phyloP scores from a whole-genome alignment of 1,140 invertebrate species.

The Lepidurus arcticus region DNA sequence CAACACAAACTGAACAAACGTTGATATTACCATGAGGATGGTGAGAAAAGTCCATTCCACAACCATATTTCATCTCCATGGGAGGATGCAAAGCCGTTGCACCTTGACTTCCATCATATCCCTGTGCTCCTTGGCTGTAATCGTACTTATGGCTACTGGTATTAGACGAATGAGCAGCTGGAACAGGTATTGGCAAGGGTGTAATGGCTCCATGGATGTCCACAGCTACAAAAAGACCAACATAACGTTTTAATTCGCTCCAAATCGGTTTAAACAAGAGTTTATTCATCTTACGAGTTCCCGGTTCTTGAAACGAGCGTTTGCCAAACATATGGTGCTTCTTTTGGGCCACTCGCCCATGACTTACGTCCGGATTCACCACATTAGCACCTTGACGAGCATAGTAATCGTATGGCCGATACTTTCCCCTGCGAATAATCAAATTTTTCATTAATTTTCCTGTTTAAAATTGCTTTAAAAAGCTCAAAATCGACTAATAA shows the following conservation, averaged over 20 bases:
- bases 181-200: constrained; percentile 46
- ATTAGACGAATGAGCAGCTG: constrained; percentile 35
- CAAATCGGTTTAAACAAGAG: neutral
- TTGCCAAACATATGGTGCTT: constrained; percentile 89
- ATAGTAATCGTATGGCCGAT: constrained; percentile 67
- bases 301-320: constrained; percentile 62
- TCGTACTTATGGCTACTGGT: constrained; percentile 53
- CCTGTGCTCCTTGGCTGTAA: constrained; percentile 44
- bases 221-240: neutral
- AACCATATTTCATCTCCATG: constrained; percentile 64
- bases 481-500: too few species aligned
- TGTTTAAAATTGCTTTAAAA: neutral
- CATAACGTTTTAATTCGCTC: neutral
- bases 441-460: neutral
- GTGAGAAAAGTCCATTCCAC: constrained; percentile 61
- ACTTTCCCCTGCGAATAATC: constrained; percentile 51
- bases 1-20: constrained; percentile 23
- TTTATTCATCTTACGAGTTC: neutral
- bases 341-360: constrained; percentile 65
- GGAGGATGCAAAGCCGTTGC: constrained; percentile 47
- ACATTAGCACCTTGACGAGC: constrained; percentile 1
- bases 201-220: constrained; percentile 41
- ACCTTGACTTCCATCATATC: constrained; percentile 45
- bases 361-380: constrained; percentile 23
- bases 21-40: constrained; percentile 48